Conservation (phyloP, 2,888 invertebrate genomes). For the Slavum lentiscoides region DNA sequence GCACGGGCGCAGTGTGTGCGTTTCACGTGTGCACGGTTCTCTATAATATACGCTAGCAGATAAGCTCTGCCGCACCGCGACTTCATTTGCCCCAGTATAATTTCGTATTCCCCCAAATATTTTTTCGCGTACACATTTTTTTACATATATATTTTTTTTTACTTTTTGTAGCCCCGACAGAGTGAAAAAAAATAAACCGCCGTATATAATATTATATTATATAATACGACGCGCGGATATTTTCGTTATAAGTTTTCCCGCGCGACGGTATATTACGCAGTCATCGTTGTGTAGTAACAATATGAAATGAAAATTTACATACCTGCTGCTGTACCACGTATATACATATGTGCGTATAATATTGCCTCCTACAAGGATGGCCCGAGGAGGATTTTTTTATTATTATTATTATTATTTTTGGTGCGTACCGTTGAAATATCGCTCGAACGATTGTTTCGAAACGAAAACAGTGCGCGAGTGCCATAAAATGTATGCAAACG, state of each 20-base stretch:
- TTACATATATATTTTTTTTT: no score
- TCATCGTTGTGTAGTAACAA: conserved; percentile 37
- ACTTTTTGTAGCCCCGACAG: not conserved
- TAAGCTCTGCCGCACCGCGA: conserved; percentile 52
- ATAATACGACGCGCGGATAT: conserved; percentile 38
- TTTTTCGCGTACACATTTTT: conserved; percentile 8
- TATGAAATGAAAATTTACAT: conserved; percentile 50
- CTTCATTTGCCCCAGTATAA: conserved; percentile 48
- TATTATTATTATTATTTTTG: not conserved
- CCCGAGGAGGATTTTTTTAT: conserved; percentile 37
- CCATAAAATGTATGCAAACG: conserved; percentile 40
- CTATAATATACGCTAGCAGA: conserved; percentile 12
- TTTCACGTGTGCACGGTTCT: not conserved
- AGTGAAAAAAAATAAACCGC: not conserved
- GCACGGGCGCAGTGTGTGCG: not conserved
- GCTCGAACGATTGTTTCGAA: conserved; percentile 45
- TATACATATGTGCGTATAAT: no score
- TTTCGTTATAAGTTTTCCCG: conserved; percentile 43
- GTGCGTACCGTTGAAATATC: conserved; percentile 6
- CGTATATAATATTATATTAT: not conserved
- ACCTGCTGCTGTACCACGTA: conserved; percentile 18
- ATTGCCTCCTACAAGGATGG: not conserved
- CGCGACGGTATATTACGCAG: not conserved
- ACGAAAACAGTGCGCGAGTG: conserved; percentile 1
- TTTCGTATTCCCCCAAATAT: conserved; percentile 50